Evolutionary conservation across 1,140 invertebrate genomes (phyloP).

Genomic region (Myzus persicae): DNA sequence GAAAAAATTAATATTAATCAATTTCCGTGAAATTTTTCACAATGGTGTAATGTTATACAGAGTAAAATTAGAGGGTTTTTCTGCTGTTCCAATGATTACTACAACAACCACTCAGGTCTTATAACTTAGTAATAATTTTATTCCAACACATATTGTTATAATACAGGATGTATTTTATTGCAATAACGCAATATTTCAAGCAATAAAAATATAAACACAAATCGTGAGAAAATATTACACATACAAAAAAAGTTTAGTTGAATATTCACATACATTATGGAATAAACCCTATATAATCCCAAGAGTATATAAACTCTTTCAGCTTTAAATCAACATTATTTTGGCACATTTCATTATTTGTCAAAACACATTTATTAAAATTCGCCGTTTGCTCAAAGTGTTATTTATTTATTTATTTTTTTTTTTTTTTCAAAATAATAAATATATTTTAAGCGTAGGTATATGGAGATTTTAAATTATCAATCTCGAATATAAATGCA

Average conservation of each 20-base stretch:
- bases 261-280: constrained; percentile 16
- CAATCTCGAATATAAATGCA: background rate
- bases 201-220: background rate
- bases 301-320: constrained; percentile 8
- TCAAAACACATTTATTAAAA: background rate
- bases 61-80: background rate
- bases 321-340: constrained; percentile 24
- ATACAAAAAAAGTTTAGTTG: background rate
- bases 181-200: background rate
- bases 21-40: background rate
- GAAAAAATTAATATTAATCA: background rate
- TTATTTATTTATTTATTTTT: background rate
- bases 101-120: background rate
- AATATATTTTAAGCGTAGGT: background rate
- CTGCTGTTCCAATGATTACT: background rate
- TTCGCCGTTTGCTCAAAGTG: background rate
- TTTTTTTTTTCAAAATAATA: background rate
- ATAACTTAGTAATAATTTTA: background rate
- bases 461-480: background rate
- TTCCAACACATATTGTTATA: background rate
- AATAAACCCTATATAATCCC: constrained; percentile 17
- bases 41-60: no score
- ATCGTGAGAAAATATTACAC: background rate
- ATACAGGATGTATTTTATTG: background rate
- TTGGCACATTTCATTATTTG: constrained; percentile 2